Conservation (phyloP, 1,140 invertebrate species). For the Megalonaias nervosa region DNA sequence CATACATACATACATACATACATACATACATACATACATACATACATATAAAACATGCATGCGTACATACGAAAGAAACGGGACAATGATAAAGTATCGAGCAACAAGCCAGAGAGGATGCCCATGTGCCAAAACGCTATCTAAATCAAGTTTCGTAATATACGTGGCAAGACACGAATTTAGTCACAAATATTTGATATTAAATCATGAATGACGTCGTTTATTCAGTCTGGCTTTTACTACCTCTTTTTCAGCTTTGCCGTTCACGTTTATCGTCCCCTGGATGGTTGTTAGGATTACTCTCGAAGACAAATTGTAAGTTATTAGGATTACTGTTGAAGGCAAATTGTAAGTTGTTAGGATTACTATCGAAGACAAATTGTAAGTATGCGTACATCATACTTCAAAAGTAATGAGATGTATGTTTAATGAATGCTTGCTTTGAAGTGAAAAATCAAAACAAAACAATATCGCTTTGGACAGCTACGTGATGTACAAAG, state of each 20-base stretch:
- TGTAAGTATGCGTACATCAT: conserved; percentile 57
- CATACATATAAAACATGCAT: too few species aligned
- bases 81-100: too few species aligned
- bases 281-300: conserved; percentile 76
- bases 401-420: too few species aligned
- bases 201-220: neutral
- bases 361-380: conserved; percentile 74
- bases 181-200: neutral
- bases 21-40: too few species aligned
- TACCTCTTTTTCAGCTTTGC: conserved; percentile 46
- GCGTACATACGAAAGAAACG: too few species aligned
- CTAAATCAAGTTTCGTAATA: too few species aligned
- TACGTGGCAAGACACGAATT: too few species aligned
- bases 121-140: too few species aligned
- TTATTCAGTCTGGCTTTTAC: neutral
- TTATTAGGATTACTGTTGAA: conserved; percentile 74
- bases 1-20: too few species aligned
- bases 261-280: conserved; percentile 73
- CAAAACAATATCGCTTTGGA: neutral
- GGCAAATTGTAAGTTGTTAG: conserved; percentile 74
- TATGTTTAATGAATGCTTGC: too few species aligned
- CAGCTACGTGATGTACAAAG: neutral
- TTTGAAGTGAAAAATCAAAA: neutral
- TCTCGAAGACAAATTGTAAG: conserved; percentile 75
- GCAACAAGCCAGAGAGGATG: too few species aligned